These are phyloP conservation scores for Suillia variegata DNA, from an alignment of 2,888 invertebrate species.

Conservation along the genomic window DNA sequence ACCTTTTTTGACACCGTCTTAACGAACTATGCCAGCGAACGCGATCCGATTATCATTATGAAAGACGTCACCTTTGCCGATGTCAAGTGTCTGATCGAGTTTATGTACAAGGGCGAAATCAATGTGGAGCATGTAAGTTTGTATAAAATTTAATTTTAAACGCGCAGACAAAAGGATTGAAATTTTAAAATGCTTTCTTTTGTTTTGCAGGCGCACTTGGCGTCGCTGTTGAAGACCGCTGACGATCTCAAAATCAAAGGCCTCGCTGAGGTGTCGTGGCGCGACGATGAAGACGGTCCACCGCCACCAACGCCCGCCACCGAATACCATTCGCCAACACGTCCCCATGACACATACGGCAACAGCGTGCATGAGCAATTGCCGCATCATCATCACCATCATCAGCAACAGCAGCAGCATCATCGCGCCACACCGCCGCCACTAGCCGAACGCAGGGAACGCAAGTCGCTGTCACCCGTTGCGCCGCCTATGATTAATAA, in stretches of 20 bases:
- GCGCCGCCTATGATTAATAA: conserved; percentile 24
- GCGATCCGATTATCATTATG: conserved; percentile 82
- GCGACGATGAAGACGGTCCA: conserved; percentile 65
- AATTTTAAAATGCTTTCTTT: conserved; percentile 2
- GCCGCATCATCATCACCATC: background rate
- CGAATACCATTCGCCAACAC: conserved; percentile 49
- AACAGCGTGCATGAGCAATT: too few species aligned
- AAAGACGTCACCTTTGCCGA: conserved; percentile 91
- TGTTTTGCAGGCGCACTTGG: conserved; percentile 76
- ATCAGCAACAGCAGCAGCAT: conserved; percentile 22
- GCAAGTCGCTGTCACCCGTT: conserved; percentile 30
- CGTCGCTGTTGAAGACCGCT: conserved; percentile 87
- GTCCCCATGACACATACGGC: conserved; percentile 33
- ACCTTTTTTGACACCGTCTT: conserved; percentile 88
- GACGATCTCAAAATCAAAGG: conserved; percentile 92
- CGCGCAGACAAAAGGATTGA: too few species aligned
- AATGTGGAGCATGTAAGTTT: conserved; percentile 90
- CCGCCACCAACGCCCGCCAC: conserved; percentile 45
- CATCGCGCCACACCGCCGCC: background rate
- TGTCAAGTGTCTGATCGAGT: conserved; percentile 86
- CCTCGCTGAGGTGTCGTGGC: conserved; percentile 87
- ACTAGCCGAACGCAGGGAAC: conserved; percentile 28
- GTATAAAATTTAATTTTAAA: background rate
- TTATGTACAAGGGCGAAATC: conserved; percentile 96
- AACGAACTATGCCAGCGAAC: conserved; percentile 76